Evolutionary conservation across 1,140 invertebrate species (phyloP), one percentile per base, ranked within the genome.

Genomic region (Zophobas atratus): DNA sequence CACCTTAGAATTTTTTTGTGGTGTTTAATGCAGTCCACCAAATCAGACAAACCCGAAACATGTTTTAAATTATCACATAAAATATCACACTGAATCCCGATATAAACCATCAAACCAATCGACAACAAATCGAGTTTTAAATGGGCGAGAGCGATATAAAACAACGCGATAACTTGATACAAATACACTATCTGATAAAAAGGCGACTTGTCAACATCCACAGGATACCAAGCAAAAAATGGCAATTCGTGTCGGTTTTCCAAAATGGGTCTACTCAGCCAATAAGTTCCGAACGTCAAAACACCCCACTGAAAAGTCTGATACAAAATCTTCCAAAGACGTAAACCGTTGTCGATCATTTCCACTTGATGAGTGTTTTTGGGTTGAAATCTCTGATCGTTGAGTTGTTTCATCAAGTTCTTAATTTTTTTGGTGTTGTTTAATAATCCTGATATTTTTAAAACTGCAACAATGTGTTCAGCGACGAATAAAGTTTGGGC

Each of bases 181-280:
- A 60, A 36, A 33, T 60, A 60, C 8, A 34, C 35, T 6, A 60
- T 2, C 38, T 60, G 1, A 6, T 60, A 60, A 32, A n/a, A 2
- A 32, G 56, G 56, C 35, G 56, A 32, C 8, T 20, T 33, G n/a
- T n/a, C 35, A 1, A 32, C 0, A 60, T 60, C 34, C n/a, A 36
- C n/a, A 6, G 56, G 56, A 35, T 60, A 60, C 56, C 56, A 60
- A 60, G 33, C 34, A 33, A 35, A n/a, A 35, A 60, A 60, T 6
- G 56, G 56, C 35, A 60, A 60, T 35, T 8, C 6, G 6, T 1
- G 1, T 6, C n/a, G 0, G 8, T 34, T 34, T 32, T 35, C 34
- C 33, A 60, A 38, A 60, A 60, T 60, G 3, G 56, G 56, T 2
- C 20, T 32, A 35, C n/a, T 60, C 35, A 8, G n/a, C 56, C 56